Evolutionary conservation across 2,888 invertebrate species (phyloP).

Genomic region (Catocala nupta): DNA sequence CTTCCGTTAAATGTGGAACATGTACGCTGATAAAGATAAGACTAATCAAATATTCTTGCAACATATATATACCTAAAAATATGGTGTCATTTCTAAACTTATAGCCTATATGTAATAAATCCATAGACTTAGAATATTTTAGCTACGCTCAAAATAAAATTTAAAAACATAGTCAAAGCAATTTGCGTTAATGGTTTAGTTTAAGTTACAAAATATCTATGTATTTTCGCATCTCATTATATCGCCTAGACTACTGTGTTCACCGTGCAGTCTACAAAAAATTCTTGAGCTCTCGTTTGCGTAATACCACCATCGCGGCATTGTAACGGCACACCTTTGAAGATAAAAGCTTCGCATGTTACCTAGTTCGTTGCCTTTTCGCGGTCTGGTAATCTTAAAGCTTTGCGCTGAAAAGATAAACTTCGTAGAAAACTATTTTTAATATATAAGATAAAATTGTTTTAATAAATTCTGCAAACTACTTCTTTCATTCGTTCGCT

Average conservation of each 20-base stretch:
- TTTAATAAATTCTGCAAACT: background rate
- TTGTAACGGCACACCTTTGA: slow-evolving; percentile 76
- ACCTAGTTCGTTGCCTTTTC: slow-evolving; percentile 64
- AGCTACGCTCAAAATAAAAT: background rate
- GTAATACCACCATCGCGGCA: slow-evolving; percentile 73
- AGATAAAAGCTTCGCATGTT: slow-evolving; percentile 71
- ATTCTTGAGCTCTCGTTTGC: slow-evolving; percentile 74
- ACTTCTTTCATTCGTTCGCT: no score
- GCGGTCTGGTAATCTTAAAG: slow-evolving; percentile 63
- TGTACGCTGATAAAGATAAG: no score
- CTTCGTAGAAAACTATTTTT: slow-evolving; percentile 40
- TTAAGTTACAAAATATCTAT: slow-evolving; percentile 58
- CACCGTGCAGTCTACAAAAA: slow-evolving; percentile 61
- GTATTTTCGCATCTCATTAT: slow-evolving; percentile 75
- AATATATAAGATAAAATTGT: slow-evolving; percentile 46
- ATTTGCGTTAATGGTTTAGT: slow-evolving; percentile 31
- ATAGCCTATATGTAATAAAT: no score
- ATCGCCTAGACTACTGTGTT: slow-evolving; percentile 51
- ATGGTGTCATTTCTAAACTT: no score
- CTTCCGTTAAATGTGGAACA: no score
- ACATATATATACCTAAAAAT: no score
- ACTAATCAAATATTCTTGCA: no score
- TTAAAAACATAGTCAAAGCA: slow-evolving; percentile 23
- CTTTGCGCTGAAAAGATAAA: slow-evolving; percentile 31
- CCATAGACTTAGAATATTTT: no score